phyloP scores from a whole-genome alignment of 1,140 invertebrate genomes.

The Helicorthomorpha holstii region DNA sequence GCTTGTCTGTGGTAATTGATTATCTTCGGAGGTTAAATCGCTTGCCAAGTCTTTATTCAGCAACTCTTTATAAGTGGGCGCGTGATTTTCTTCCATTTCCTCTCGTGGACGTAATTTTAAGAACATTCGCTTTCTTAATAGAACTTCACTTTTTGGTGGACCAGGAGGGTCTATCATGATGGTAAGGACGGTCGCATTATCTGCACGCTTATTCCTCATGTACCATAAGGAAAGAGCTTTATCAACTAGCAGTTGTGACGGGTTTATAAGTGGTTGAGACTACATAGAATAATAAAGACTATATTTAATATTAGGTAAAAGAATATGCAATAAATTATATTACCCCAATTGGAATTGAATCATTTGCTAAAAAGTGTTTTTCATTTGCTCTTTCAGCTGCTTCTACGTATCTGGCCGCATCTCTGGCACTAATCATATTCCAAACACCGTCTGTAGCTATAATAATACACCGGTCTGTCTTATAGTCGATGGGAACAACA shows the following conservation, averaged over 20 bases:
- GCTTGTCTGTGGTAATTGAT: too few species aligned
- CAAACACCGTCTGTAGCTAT: slow-evolving; percentile 92
- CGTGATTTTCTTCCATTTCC: slow-evolving; percentile 9
- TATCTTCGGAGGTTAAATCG: too few species aligned
- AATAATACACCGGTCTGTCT: slow-evolving; percentile 64
- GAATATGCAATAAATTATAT: slow-evolving; percentile 2
- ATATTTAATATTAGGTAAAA: neutral
- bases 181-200: slow-evolving; percentile 89
- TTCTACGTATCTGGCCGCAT: slow-evolving; percentile 69
- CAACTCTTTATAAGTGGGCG: too few species aligned
- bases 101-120: slow-evolving; percentile 14
- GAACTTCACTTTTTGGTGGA: slow-evolving; percentile 35
- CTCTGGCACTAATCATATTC: slow-evolving; percentile 76
- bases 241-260: slow-evolving; percentile 76
- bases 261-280: slow-evolving; percentile 52
- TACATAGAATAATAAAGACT: slow-evolving; percentile 9
- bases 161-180: slow-evolving; percentile 81
- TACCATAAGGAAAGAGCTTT: slow-evolving; percentile 49
- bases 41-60: too few species aligned
- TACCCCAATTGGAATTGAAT: neutral
- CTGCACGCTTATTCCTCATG: slow-evolving; percentile 65
- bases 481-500: slow-evolving; percentile 66
- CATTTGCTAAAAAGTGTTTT: slow-evolving; percentile 24
- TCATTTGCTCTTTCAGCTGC: slow-evolving; percentile 64
- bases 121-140: slow-evolving; percentile 11